These are phyloP conservation scores for Siniperca knerii DNA, from an alignment of 2,113 vertebrate species.

Conservation along the genomic window DNA sequence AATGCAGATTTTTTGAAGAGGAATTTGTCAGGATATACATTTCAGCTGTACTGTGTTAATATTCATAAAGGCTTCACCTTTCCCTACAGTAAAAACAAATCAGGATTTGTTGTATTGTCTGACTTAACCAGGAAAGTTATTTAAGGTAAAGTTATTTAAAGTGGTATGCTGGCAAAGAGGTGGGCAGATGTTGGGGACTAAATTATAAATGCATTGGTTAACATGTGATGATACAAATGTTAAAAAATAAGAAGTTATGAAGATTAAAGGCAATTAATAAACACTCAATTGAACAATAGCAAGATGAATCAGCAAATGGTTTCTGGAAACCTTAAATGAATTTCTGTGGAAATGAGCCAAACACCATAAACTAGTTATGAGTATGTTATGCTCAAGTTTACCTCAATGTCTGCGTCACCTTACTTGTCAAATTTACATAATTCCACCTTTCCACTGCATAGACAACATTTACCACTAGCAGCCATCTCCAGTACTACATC, in stretches of 20 bases:
- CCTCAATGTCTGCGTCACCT: not conserved
- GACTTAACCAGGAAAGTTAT: not conserved
- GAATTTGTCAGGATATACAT: conserved; percentile 43
- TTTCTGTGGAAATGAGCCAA: not conserved
- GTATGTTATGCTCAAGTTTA: not conserved
- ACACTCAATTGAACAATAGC: not conserved
- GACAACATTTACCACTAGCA: conserved; percentile 4
- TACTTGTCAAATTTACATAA: conserved; percentile 1
- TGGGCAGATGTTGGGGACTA: not conserved
- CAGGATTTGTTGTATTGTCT: conserved; percentile 29
- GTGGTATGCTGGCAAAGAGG: not conserved
- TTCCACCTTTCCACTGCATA: conserved; percentile 5
- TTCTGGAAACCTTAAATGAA: not conserved
- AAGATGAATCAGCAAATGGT: not conserved
- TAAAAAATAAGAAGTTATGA: not conserved
- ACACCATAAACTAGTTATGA: not conserved
- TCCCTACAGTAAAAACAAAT: conserved; percentile 59
- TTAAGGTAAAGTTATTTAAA: conserved; percentile 8
- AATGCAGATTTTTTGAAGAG: conserved; percentile 57
- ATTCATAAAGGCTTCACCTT: conserved; percentile 37
- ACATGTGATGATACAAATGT: not conserved
- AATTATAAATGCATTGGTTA: not conserved
- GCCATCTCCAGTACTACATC: not conserved
- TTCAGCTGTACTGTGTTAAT: conserved; percentile 69
- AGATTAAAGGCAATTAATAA: not conserved